Evolutionary conservation across 1,140 invertebrate species (phyloP).

Genomic region (Andrena cerasifolii): DNA sequence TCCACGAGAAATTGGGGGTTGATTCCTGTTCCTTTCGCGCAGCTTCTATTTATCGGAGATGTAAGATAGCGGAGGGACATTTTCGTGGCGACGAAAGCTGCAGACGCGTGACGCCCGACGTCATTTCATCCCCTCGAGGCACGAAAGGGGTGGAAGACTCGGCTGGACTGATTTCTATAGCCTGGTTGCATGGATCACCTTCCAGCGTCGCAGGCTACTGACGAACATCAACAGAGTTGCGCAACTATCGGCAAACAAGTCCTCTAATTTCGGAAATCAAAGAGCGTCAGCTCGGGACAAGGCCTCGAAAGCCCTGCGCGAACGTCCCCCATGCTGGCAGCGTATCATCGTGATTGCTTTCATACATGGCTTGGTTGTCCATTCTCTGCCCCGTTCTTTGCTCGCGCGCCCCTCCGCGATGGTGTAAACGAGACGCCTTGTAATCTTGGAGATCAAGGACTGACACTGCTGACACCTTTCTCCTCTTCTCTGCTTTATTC

Average conservation of each 20-base stretch:
- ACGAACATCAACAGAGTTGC: conserved; percentile 8
- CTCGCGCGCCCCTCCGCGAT: background rate
- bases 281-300: background rate
- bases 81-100: too few relatives aligned
- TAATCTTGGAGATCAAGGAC: conserved; percentile 13
- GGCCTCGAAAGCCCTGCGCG: background rate
- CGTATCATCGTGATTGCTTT: conserved; percentile 15
- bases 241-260: background rate
- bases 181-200: background rate
- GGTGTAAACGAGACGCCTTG: background rate
- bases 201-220: background rate
- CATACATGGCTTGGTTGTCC: background rate
- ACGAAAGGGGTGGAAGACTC: background rate
- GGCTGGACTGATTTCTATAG: background rate
- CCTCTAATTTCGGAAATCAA: conserved; percentile 24
- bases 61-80: too few relatives aligned
- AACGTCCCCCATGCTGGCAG: background rate
- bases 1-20: too few relatives aligned
- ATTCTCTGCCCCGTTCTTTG: background rate
- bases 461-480: background rate
- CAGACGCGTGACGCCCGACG: too few relatives aligned
- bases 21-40: too few relatives aligned
- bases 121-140: background rate
- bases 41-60: too few relatives aligned
- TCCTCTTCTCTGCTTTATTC: background rate